Conservation (phyloP, 2,113 vertebrate genomes). For the Pagrus major region DNA sequence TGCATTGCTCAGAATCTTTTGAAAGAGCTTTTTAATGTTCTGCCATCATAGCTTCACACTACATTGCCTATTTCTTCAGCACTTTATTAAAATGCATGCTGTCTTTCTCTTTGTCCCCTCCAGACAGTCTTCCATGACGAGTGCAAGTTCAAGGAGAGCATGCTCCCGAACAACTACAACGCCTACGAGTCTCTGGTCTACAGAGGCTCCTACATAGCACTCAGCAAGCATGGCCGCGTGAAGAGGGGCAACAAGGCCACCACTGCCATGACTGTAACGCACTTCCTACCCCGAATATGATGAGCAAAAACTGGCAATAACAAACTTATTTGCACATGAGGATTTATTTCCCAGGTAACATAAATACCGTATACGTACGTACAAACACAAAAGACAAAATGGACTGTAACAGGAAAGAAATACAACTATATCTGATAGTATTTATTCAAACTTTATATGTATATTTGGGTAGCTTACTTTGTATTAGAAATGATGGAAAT, state of each 20-base stretch:
- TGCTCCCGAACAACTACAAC: slow-evolving; percentile 97
- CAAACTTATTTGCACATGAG: slow-evolving; percentile 89
- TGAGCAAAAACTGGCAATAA: slow-evolving; percentile 84
- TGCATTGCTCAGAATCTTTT: slow-evolving; percentile 11
- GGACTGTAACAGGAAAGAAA: slow-evolving; percentile 79
- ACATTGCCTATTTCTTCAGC: not conserved
- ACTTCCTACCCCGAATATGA: slow-evolving; percentile 96
- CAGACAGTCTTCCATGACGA: slow-evolving; percentile 94
- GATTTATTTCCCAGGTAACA: slow-evolving; percentile 87
- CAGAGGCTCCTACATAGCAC: slow-evolving; percentile 90
- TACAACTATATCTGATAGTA: slow-evolving; percentile 82
- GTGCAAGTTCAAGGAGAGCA: slow-evolving; percentile 94
- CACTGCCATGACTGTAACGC: slow-evolving; percentile 94
- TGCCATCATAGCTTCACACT: not conserved
- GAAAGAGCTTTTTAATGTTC: slow-evolving; percentile 1
- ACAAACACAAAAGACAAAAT: slow-evolving; percentile 67
- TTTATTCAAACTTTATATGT: slow-evolving; percentile 87
- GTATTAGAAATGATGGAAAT: slow-evolving; percentile 82
- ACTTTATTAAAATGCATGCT: not conserved
- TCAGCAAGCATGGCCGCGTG: slow-evolving; percentile 93
- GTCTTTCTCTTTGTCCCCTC: slow-evolving; percentile 52
- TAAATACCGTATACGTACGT: slow-evolving; percentile 65
- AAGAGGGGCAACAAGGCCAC: slow-evolving; percentile 94
- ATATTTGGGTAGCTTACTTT: slow-evolving; percentile 89
- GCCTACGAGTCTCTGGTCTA: slow-evolving; percentile 92